Base-by-base conservation (phyloP, 2,797 vertebrate genomes). In the Ctenosaura bakeri region DNA sequence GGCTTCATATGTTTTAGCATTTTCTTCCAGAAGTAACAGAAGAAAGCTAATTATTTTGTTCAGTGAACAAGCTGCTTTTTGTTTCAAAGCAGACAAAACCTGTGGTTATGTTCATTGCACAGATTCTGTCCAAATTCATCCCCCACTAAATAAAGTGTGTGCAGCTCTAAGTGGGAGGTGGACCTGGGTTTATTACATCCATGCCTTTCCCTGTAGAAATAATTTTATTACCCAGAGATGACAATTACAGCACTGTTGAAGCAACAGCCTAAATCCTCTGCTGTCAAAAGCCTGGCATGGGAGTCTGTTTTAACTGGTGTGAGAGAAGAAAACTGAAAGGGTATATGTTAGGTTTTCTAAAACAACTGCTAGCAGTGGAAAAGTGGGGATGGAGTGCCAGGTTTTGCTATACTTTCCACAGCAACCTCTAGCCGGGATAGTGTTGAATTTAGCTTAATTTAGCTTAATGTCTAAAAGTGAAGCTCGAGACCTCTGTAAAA, bases 201-300 rank as follows among this genome's bases (percentile, higher is more conserved):
- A 20, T 77, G 71, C 38, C n/a, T 42, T 16, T 64, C 38, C 38
- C 56, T 46, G 38, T 62, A 62, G 71, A 81, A n/a, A 56, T n/a
- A 88, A 52, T 81, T 71, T 88, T 71, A 42, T 46, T 66, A 52
- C 12, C 14, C 64, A 50, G 71, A 35, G 42, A 74, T 83, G 59
- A 83, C 66, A 89, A 77, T 20, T 64, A 82, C 76, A 77, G 88
- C 80, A 64, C 80, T 89, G 88, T 83, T 89, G 88, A 83, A 76
- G 80, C 24, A 46, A 38, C 81, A 84, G 50, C 56, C 71, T 89
- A 83, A 89, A 84, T 89, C 81, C 73, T 83, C 81, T 24, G 26
- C 56, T 64, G 71, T 64, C 82, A 89, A 73, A 35, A 64, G 13
- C 14, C 42, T 77, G 88, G 71, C 71, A 64, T 35, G 13, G 64